These are phyloP conservation scores for Eubucco bourcierii DNA, from an alignment of 2,113 vertebrate species.

Conservation along the genomic window DNA sequence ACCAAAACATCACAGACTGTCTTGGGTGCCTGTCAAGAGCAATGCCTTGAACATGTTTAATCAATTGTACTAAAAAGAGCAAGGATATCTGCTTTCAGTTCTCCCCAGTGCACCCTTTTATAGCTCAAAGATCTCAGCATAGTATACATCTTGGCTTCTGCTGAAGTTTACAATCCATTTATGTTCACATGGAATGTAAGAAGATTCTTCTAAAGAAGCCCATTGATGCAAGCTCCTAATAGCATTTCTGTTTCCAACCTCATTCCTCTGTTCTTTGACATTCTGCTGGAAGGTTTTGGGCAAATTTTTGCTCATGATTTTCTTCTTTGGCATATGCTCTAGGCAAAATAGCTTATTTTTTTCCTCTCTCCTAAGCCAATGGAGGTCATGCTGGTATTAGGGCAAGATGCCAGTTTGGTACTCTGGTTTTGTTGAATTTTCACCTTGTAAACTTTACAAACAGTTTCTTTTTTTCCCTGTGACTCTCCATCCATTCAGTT, in stretches of 20 bases:
- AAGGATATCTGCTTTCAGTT: neutral
- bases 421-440: neutral
- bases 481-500: neutral
- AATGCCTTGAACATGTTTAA: neutral
- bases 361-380: neutral
- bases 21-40: neutral
- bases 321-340: neutral
- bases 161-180: neutral
- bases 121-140: neutral
- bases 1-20: neutral
- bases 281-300: neutral
- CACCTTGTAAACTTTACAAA: neutral
- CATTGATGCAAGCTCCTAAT: neutral
- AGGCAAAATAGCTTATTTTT: neutral
- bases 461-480: neutral
- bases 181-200: neutral
- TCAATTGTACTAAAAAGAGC: neutral
- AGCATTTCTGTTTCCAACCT: rapidly evolving
- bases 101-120: neutral
- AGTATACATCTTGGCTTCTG: neutral
- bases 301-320: neutral
- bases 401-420: neutral
- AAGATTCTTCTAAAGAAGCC: neutral
- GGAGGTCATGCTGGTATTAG: neutral
- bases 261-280: neutral